Evolutionary conservation across 2,888 invertebrate species (phyloP).

Genomic region (Nomada hirtipes): DNA sequence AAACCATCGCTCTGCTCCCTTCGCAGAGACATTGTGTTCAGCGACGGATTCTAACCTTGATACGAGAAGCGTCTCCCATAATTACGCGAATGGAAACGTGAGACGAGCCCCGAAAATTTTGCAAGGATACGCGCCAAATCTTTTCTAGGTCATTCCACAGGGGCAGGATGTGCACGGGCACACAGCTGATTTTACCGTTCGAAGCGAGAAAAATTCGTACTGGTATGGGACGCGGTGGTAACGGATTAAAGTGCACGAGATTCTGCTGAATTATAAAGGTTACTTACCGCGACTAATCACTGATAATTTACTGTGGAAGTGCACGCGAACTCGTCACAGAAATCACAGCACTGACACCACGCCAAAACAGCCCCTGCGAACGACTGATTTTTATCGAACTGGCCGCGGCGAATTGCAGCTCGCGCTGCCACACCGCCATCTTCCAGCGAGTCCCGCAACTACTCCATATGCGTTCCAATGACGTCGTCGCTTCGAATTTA

Average conservation of each 20-base stretch:
- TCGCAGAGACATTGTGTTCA: background rate
- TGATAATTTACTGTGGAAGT: slow-evolving; percentile 49
- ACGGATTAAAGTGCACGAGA: background rate
- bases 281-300: slow-evolving; percentile 57
- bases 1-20: slow-evolving; percentile 7
- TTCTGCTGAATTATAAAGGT: background rate
- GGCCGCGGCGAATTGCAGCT: slow-evolving; percentile 74
- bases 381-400: slow-evolving; percentile 80
- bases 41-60: slow-evolving; percentile 55
- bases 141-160: slow-evolving; percentile 69
- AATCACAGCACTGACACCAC: slow-evolving; percentile 63
- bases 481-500: background rate
- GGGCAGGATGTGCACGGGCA: slow-evolving; percentile 57
- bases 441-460: slow-evolving; percentile 25
- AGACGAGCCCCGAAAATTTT: slow-evolving; percentile 8
- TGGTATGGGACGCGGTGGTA: background rate
- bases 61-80: background rate
- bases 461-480: background rate
- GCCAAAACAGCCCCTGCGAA: slow-evolving; percentile 67
- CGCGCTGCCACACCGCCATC: slow-evolving; percentile 60
- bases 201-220: slow-evolving; percentile 31
- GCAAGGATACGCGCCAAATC: slow-evolving; percentile 65
- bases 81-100: background rate
- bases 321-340: slow-evolving; percentile 57
- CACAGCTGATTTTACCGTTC: slow-evolving; percentile 69